Evolutionary conservation across 2,888 invertebrate species (phyloP).

Genomic region (Cheiracanthium punctorium): DNA sequence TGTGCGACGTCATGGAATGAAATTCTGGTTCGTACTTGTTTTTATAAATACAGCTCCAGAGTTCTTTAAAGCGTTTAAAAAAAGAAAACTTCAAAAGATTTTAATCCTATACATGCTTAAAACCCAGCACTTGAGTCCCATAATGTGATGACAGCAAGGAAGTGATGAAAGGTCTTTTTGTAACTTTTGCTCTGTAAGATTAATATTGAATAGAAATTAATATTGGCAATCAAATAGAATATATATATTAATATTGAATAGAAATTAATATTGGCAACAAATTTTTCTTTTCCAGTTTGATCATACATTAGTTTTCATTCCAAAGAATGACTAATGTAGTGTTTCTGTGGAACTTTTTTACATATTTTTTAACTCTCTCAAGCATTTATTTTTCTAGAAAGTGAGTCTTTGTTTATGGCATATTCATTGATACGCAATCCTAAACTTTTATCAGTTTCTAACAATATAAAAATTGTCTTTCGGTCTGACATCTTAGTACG

Average conservation of each 20-base stretch:
- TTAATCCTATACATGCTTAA: neutral
- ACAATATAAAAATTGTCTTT: neutral
- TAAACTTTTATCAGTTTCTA: slow-evolving; percentile 11
- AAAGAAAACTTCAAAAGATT: neutral
- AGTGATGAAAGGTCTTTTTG: neutral
- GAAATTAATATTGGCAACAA: slow-evolving; percentile 2
- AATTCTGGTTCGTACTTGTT: slow-evolving; percentile 19
- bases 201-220: too few species aligned
- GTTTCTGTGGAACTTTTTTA: neutral
- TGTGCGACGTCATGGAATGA: neutral
- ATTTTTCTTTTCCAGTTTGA: neutral
- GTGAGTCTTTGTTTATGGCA: neutral
- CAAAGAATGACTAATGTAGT: slow-evolving; percentile 6
- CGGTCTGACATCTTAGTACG: neutral
- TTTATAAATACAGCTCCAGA: slow-evolving; percentile 5
- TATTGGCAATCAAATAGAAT: neutral
- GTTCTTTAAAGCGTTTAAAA: slow-evolving; percentile 33
- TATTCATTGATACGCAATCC: neutral
- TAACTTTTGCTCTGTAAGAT: slow-evolving; percentile 21
- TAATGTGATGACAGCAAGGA: neutral
- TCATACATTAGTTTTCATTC: slow-evolving; percentile 1
- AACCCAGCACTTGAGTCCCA: neutral
- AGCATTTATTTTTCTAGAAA: neutral
- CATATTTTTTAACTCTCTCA: neutral
- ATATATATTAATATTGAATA: too few species aligned